Evolutionary conservation across 2,888 invertebrate species (phyloP), one percentile per base, ranked within the genome.

Genomic region (Acronicta aceris): DNA sequence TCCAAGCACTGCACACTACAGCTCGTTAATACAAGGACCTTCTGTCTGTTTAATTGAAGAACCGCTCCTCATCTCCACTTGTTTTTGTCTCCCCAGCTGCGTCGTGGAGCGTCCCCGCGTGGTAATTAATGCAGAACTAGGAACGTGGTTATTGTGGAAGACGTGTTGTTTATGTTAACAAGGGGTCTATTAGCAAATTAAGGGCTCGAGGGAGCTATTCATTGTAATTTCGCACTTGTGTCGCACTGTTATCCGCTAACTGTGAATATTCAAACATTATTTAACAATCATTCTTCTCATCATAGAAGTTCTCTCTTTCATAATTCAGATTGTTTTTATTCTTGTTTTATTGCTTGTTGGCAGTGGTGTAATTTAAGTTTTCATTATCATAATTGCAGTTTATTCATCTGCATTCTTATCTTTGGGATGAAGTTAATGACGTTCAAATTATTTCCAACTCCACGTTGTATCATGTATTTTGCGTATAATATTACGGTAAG

Each of bases 31-130:
- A 67, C 58, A 57, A 78, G 79, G 60, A 57, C 63, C 53, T 61
- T 60, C 65, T 46, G 60, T 61, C 53, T 73, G 65, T 42, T 70
- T 76, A 76, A 76, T 79, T 76, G 79, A 76, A 74, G 71, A 58
- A 55, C 60, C 54, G 58, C 73, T 65, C 57, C 74, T 74, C 75
- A 50, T 54, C 58, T 57, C 46, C 65, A 56, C 69, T 66, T 53
- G 60, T 58, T 61, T 65, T 65, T 72, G 79, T 76, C 59, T 64
- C 50, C 51, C 38, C 13, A 40, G 42, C 62, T 43, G 42, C 17
- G 30, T 30, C 54, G 38, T 53, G 64, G 52, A 71, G 62, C 52
- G 48, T 59, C 61, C 48, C 43, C 30, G 49, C 50, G 45, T 36
- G 53, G 69, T 68, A 76, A 76, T 76, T 65, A 74, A 74, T 66